A percentile compares a stretch with the other conserved stretches of the same genome.
phyloP scores from a whole-genome alignment of 2,113 vertebrate species.

The Pogonocichla stellata region DNA sequence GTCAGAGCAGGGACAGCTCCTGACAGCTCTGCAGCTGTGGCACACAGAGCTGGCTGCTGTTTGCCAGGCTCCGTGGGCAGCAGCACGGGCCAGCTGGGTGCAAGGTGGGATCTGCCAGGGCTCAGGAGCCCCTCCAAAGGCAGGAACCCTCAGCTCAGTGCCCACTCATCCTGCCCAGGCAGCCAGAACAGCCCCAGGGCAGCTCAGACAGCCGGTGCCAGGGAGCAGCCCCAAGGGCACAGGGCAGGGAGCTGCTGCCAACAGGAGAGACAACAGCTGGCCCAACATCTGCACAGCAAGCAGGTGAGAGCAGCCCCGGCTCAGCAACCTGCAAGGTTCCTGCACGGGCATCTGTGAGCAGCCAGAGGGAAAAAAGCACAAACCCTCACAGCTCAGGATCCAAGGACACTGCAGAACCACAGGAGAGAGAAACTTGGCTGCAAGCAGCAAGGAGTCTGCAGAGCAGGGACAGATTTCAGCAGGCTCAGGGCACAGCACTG shows the following conservation, averaged over 20 bases:
- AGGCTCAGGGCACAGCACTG: neutral
- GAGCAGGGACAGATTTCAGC: neutral
- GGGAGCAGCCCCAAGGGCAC: neutral
- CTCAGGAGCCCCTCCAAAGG: neutral
- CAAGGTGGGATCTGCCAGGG: neutral
- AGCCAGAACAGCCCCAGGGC: neutral
- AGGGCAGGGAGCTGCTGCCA: neutral
- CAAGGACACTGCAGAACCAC: slow-evolving; percentile 42
- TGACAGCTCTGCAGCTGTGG: neutral
- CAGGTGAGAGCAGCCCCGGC: neutral
- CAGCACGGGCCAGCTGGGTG: neutral
- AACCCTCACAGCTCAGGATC: neutral
- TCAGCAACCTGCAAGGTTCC: neutral
- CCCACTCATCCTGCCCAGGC: neutral
- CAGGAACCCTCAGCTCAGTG: neutral
- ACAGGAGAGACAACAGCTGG: neutral
- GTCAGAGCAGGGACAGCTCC: slow-evolving; percentile 27
- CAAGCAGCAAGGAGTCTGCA: slow-evolving; percentile 1
- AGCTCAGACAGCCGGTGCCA: neutral
- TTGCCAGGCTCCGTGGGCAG: neutral
- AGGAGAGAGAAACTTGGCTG: slow-evolving; percentile 1
- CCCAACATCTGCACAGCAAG: neutral
- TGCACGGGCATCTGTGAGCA: neutral
- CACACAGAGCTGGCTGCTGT: slow-evolving; percentile 23
- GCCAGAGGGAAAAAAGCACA: neutral